Evolutionary conservation across 2,888 invertebrate species (phyloP).

Genomic region (Lysandra bellargus): DNA sequence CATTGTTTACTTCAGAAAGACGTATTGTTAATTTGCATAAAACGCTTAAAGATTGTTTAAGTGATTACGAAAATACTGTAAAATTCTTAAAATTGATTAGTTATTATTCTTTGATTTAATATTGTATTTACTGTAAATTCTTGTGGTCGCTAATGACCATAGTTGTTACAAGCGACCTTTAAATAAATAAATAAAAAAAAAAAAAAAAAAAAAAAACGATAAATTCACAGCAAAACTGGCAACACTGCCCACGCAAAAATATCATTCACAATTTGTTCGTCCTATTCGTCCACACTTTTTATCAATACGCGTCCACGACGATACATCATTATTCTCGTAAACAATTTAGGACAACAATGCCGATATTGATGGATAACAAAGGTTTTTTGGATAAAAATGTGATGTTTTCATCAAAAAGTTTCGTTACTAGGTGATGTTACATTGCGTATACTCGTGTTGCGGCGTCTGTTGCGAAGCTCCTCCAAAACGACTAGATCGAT

Average conservation of each 20-base stretch:
- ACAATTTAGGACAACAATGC: slow-evolving; percentile 34
- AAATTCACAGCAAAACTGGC: neutral
- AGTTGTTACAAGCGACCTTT: too few relatives aligned
- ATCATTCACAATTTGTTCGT: slow-evolving; percentile 39
- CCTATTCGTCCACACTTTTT: slow-evolving; percentile 40
- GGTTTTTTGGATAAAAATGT: slow-evolving; percentile 1
- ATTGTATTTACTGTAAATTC: too few relatives aligned
- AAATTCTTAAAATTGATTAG: too few relatives aligned
- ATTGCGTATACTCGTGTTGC: neutral
- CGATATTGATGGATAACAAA: slow-evolving; percentile 16
- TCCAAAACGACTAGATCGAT: neutral
- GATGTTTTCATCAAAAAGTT: neutral
- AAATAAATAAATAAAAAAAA: too few relatives aligned
- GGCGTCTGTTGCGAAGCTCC: neutral
- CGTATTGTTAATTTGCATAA: too few relatives aligned
- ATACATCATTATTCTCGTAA: slow-evolving; percentile 34
- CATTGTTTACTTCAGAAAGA: too few relatives aligned
- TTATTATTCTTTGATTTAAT: too few relatives aligned
- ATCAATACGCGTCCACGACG: slow-evolving; percentile 37
- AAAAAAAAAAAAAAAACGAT: too few relatives aligned
- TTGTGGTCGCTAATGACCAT: too few relatives aligned
- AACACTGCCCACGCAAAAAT: slow-evolving; percentile 28
- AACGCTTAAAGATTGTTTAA: too few relatives aligned
- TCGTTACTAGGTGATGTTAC: neutral
- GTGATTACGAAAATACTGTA: too few relatives aligned